Conservation (phyloP, 2,888 invertebrate genomes). For the Zygogramma bicolorata region DNA sequence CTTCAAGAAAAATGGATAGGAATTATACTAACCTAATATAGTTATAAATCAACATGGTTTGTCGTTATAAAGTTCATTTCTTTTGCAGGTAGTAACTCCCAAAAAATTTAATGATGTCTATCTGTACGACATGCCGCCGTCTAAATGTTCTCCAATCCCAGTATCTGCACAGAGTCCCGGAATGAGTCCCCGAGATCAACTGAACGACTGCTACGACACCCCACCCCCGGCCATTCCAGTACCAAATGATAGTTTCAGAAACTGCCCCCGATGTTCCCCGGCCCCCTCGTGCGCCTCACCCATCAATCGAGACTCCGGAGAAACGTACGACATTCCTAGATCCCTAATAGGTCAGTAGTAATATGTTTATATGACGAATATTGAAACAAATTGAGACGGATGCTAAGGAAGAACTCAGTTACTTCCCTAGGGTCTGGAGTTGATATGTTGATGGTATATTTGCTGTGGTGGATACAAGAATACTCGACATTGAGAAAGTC, state of each 20-base stretch:
- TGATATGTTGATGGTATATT: no score
- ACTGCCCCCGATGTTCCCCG: conserved; percentile 67
- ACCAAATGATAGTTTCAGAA: conserved; percentile 67
- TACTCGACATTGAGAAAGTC: no score
- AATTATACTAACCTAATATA: no score
- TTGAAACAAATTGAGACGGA: no score
- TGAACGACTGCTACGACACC: conserved; percentile 71
- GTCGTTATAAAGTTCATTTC: conserved; percentile 24
- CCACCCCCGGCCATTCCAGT: conserved; percentile 74
- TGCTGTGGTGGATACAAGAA: no score
- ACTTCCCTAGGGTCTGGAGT: no score
- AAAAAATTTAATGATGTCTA: conserved; percentile 81
- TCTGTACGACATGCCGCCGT: conserved; percentile 75
- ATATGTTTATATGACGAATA: no score
- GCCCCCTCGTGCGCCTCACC: conserved; percentile 67
- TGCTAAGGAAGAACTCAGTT: no score
- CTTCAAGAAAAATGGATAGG: no score
- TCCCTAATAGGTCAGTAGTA: conserved; percentile 58
- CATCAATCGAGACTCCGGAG: conserved; percentile 62
- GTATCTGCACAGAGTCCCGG: conserved; percentile 61
- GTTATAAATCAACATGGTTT: no score
- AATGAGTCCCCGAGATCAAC: conserved; percentile 54
- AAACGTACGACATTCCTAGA: conserved; percentile 77
- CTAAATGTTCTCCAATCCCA: conserved; percentile 60
- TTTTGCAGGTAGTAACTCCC: conserved; percentile 75